phyloP scores from a whole-genome alignment of 2,888 invertebrate species.

The Eupithecia abbreviata region DNA sequence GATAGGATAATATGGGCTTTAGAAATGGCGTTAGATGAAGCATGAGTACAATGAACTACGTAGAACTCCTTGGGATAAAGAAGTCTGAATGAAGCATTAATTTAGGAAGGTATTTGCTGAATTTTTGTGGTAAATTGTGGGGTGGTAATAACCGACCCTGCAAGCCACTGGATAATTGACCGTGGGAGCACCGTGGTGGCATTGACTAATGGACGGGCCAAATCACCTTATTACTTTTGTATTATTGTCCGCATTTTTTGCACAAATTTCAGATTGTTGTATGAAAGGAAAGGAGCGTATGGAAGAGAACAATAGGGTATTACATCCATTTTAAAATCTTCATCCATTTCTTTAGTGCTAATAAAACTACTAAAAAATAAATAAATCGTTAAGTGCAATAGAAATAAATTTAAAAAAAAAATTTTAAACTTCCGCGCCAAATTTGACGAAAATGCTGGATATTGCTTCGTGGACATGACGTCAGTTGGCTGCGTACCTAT shows the following conservation, averaged over 20 bases:
- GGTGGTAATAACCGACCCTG: slow-evolving; percentile 60
- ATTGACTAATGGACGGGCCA: slow-evolving; percentile 71
- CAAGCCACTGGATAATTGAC: slow-evolving; percentile 58
- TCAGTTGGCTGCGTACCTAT: too few species aligned
- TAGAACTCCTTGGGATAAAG: not conserved
- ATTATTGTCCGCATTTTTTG: slow-evolving; percentile 74
- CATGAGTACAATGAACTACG: not conserved
- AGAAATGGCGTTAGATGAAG: not conserved
- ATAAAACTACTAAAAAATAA: too few species aligned
- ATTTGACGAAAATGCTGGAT: too few species aligned
- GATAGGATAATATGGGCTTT: not conserved
- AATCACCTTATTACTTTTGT: slow-evolving; percentile 77
- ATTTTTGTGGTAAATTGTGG: slow-evolving; percentile 40
- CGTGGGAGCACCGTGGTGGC: slow-evolving; percentile 77
- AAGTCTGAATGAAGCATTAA: not conserved
- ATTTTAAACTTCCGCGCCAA: too few species aligned
- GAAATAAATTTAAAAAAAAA: too few species aligned
- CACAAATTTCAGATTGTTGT: slow-evolving; percentile 56
- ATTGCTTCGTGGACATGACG: too few species aligned
- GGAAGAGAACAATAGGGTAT: slow-evolving; percentile 22
- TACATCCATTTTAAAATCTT: too few species aligned
- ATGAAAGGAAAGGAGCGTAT: slow-evolving; percentile 54
- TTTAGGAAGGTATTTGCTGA: not conserved
- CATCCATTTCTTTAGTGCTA: too few species aligned
- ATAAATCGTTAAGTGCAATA: too few species aligned